A percentile compares a stretch with the other conserved stretches of the same genome.
phyloP scores from a whole-genome alignment of 2,888 invertebrate species.

The Agonum fuliginosum region DNA sequence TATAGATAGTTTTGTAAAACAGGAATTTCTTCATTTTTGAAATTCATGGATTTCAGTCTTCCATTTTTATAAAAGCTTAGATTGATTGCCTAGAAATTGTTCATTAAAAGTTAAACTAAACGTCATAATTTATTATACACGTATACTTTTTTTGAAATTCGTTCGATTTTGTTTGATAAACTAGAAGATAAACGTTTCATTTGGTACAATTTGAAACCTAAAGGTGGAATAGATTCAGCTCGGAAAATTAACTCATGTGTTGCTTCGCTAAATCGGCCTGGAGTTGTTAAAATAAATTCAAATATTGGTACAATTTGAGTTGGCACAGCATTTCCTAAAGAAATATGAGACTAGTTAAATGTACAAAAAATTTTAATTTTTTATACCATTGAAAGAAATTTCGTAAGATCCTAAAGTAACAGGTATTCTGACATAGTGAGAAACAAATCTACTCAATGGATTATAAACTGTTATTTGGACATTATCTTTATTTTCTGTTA shows the following conservation, averaged over 20 bases:
- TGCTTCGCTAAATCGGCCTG: constrained; percentile 70
- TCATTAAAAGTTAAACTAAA: constrained; percentile 5
- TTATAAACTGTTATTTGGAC: constrained; percentile 79
- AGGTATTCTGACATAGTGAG: constrained; percentile 76
- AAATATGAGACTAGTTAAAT: too few species aligned
- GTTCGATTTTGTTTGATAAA: not conserved
- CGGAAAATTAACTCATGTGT: constrained; percentile 83
- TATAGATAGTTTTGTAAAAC: constrained; percentile 75
- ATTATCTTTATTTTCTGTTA: constrained; percentile 74
- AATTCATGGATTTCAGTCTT: constrained; percentile 46
- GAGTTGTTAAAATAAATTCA: constrained; percentile 47
- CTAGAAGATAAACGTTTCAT: not conserved
- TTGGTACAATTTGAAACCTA: constrained; percentile 79
- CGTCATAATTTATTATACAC: not conserved
- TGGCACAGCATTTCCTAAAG: constrained; percentile 51
- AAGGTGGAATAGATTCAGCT: constrained; percentile 78
- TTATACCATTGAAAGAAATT: constrained; percentile 63
- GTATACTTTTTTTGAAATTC: not conserved
- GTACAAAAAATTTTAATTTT: too few species aligned
- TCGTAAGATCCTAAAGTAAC: constrained; percentile 15
- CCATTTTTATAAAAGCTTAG: constrained; percentile 56
- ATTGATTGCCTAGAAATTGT: constrained; percentile 3
- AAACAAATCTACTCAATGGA: constrained; percentile 75
- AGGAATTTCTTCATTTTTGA: constrained; percentile 40
- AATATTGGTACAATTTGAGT: constrained; percentile 52